These are phyloP conservation scores for Oryzias sinensis DNA, from an alignment of 2,797 vertebrate species.

Conservation along the genomic window DNA sequence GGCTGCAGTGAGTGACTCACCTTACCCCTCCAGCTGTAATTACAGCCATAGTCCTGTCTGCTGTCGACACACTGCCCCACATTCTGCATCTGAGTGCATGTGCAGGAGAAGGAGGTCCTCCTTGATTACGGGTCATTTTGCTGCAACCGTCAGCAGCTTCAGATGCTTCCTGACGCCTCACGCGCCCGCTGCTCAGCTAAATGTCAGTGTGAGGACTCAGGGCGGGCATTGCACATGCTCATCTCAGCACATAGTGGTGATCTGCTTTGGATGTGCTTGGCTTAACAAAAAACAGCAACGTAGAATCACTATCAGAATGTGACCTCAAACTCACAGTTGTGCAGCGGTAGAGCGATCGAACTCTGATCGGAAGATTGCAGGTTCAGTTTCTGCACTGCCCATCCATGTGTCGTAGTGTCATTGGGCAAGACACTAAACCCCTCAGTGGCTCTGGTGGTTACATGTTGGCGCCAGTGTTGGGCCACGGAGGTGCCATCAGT, in stretches of 20 bases:
- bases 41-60: constrained; percentile 27
- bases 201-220: constrained; percentile 19
- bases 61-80: constrained; percentile 20
- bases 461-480: no score
- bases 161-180: neutral
- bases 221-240: constrained; percentile 8
- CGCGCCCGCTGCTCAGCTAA: constrained; percentile 2
- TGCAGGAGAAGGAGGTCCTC: constrained; percentile 10
- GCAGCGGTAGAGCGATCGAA: no score
- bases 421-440: no score
- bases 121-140: constrained; percentile 22
- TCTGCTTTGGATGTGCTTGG: constrained; percentile 8
- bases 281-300: no score
- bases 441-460: no score
- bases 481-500: no score
- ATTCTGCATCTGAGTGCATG: neutral
- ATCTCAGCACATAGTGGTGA: constrained; percentile 43
- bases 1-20: constrained; percentile 56
- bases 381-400: no score
- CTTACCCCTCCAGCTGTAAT: constrained; percentile 49
- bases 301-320: no score
- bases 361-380: no score
- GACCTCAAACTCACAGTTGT: no score
- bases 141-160: constrained; percentile 8
- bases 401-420: no score